Conservation (phyloP, 2,797 vertebrate species). For the Acanthis flammea region DNA sequence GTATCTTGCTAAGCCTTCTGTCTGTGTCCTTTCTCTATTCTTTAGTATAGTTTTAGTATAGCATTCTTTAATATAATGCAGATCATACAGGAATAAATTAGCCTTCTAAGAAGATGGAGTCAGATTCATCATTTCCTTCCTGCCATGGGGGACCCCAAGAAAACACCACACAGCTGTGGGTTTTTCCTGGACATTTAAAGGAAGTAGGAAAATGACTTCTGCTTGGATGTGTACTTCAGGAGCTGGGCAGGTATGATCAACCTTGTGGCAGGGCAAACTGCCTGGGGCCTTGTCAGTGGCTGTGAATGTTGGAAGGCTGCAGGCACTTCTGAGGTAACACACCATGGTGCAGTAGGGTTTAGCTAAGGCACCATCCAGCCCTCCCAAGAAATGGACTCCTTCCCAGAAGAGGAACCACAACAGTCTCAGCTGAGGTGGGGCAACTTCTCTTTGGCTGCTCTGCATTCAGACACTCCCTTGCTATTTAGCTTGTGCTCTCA, state of each 20-base stretch:
- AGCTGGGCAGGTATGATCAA: not conserved
- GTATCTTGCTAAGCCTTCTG: too few species aligned
- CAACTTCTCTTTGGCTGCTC: not conserved
- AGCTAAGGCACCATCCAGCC: not conserved
- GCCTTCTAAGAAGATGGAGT: too few species aligned
- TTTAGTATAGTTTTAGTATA: too few species aligned
- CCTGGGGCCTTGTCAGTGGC: fast-evolving
- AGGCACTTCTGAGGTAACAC: fast-evolving
- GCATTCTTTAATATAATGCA: too few species aligned
- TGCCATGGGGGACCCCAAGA: too few species aligned
- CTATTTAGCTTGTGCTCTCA: not conserved
- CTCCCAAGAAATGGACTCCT: not conserved
- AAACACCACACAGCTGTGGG: not conserved
- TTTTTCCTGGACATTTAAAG: not conserved
- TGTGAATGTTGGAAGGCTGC: not conserved
- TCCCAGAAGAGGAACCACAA: not conserved
- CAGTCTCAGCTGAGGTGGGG: not conserved
- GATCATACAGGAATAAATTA: too few species aligned
- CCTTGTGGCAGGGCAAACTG: not conserved
- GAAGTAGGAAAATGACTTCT: not conserved
- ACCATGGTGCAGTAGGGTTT: fast-evolving
- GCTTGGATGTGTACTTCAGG: not conserved
- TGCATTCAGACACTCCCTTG: not conserved
- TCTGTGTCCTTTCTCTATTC: too few species aligned
- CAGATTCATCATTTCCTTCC: too few species aligned